phyloP scores from a whole-genome alignment of 2,888 invertebrate genomes.

The Callyntrura sp. region DNA sequence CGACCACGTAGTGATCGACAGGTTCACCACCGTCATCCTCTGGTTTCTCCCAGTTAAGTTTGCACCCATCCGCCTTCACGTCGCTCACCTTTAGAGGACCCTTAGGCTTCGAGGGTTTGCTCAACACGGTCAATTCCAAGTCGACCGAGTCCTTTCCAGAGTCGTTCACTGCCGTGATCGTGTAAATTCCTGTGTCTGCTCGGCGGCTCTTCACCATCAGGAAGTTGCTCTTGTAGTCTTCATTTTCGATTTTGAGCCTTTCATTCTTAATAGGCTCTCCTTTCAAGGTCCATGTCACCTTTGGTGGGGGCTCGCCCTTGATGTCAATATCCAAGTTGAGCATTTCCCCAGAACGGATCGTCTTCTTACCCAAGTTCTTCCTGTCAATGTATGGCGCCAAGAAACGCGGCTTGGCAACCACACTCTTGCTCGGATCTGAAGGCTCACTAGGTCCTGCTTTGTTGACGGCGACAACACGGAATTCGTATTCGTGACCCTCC shows the following conservation, averaged over 20 bases:
- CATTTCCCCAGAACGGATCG: conserved; percentile 95
- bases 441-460: conserved; percentile 94
- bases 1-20: conserved; percentile 93
- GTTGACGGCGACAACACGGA: conserved; percentile 96
- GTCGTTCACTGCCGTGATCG: conserved; percentile 95
- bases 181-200: conserved; percentile 96
- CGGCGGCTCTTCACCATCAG: conserved; percentile 90
- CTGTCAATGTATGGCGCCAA: conserved; percentile 98
- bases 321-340: conserved; percentile 97
- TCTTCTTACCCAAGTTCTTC: conserved; percentile 95
- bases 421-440: conserved; percentile 95
- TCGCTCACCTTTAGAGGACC: conserved; percentile 96
- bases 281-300: conserved; percentile 95
- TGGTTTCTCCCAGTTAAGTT: conserved; percentile 96
- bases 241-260: conserved; percentile 92
- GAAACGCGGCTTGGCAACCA: conserved; percentile 94
- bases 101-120: conserved; percentile 93
- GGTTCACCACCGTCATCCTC: conserved; percentile 98
- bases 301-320: conserved; percentile 98
- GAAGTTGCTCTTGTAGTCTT: conserved; percentile 96
- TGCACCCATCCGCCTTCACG: conserved; percentile 95
- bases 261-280: conserved; percentile 91
- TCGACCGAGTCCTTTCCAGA: conserved; percentile 97
- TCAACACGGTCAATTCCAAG: conserved; percentile 96
- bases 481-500: conserved; percentile 96